Evolutionary conservation across 2,797 vertebrate genomes (phyloP).

Genomic region (Mormyrus hasselquistii): DNA sequence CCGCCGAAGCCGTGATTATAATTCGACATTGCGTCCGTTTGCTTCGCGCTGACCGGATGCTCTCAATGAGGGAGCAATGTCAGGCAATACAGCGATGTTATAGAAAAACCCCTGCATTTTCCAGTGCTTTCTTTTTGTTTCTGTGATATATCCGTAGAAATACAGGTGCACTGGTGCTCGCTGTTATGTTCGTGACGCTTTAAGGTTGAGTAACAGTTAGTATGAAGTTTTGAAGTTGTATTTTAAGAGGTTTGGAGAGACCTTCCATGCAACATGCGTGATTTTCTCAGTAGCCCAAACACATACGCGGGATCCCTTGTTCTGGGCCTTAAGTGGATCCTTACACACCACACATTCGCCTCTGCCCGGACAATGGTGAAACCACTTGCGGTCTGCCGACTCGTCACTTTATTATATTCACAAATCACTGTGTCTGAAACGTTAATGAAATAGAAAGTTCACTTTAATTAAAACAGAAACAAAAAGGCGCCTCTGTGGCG

Average conservation of each 20-base stretch:
- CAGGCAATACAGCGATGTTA: not conserved
- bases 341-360: too few relatives aligned
- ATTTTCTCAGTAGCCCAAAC: not conserved
- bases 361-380: too few relatives aligned
- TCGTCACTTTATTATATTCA: constrained; percentile 3
- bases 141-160: not conserved
- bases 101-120: not conserved
- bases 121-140: not conserved
- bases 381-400: not conserved
- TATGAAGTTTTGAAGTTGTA: not conserved
- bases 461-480: constrained; percentile 15
- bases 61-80: not conserved
- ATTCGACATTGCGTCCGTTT: not conserved
- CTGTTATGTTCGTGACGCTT: not conserved
- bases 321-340: not conserved
- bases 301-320: not conserved
- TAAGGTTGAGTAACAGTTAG: not conserved
- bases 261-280: not conserved
- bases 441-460: constrained; percentile 11
- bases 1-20: not conserved
- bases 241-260: not conserved
- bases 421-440: constrained; percentile 9
- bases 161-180: not conserved
- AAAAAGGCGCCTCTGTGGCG: not conserved
- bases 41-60: not conserved